A percentile compares a stretch with the other conserved stretches of the same genome.
Evolutionary conservation across 1,140 invertebrate species (phyloP).

Genomic region (Drosophila oshimai): DNA sequence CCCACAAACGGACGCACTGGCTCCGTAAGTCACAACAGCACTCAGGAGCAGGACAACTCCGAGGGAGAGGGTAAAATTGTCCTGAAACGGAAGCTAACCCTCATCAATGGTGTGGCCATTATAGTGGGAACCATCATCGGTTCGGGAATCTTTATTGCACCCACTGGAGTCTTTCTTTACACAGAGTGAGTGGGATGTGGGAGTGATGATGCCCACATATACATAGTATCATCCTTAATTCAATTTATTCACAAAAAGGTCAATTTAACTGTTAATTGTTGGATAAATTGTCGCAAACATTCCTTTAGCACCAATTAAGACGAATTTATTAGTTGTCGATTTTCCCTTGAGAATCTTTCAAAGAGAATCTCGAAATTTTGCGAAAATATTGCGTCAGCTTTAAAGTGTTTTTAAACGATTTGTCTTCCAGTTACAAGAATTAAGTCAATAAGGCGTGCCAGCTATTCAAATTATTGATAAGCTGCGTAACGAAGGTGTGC

Average conservation of each 20-base stretch:
- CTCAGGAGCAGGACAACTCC: too few species aligned
- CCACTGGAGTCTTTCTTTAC: constrained; percentile 87
- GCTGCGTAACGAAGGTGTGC: neutral
- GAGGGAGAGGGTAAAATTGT: constrained; percentile 83
- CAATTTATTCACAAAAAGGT: constrained; percentile 46
- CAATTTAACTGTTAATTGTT: constrained; percentile 36
- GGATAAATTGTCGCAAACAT: constrained; percentile 16
- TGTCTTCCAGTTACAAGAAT: constrained; percentile 48
- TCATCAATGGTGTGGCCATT: constrained; percentile 93
- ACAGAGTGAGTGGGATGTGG: constrained; percentile 85
- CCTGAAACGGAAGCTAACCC: constrained; percentile 91
- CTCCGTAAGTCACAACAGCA: neutral
- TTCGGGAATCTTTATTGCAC: constrained; percentile 92
- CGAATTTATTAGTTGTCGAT: constrained; percentile 42
- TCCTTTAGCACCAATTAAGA: constrained; percentile 42
- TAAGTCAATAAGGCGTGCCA: constrained; percentile 2
- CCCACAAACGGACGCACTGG: constrained; percentile 22
- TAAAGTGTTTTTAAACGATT: neutral
- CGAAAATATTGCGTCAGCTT: constrained; percentile 64
- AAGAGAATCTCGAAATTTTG: constrained; percentile 41
- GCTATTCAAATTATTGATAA: constrained; percentile 14
- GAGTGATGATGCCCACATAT: constrained; percentile 53
- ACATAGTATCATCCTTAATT: constrained; percentile 29
- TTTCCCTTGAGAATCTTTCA: constrained; percentile 47
- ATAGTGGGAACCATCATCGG: constrained; percentile 93